Conservation (phyloP, 2,888 invertebrate genomes). For the Plagiodera versicolora region DNA sequence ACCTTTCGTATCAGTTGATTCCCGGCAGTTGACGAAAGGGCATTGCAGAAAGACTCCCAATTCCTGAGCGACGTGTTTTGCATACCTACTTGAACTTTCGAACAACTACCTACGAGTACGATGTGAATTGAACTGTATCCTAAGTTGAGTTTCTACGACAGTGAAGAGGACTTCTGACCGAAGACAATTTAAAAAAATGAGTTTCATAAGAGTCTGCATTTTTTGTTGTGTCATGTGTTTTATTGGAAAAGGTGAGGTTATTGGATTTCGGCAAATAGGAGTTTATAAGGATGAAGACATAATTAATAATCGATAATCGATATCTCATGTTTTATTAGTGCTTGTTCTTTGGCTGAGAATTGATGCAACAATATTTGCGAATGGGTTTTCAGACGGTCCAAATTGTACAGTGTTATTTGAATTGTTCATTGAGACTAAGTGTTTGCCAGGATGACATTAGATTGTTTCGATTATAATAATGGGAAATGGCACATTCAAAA, state of each 20-base stretch:
- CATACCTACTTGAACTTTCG: neutral
- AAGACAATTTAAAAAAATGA: constrained; percentile 2
- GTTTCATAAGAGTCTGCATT: constrained; percentile 8
- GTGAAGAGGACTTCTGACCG: neutral
- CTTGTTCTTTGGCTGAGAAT: no score
- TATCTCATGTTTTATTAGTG: neutral
- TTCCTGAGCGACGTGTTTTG: neutral
- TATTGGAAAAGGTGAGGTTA: constrained; percentile 15
- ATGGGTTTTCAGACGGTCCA: no score
- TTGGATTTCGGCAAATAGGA: neutral
- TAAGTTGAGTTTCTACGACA: no score
- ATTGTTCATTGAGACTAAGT: no score
- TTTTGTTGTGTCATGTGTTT: constrained; percentile 15
- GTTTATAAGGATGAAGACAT: neutral
- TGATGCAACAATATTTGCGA: no score
- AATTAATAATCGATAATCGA: neutral
- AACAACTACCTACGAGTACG: neutral
- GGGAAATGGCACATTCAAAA: no score
- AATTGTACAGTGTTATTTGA: no score
- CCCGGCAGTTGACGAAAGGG: neutral
- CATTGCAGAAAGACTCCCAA: neutral
- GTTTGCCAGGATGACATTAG: no score
- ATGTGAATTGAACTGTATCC: constrained; percentile 17
- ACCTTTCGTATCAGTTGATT: constrained; percentile 16
- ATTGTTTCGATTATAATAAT: no score